Base-by-base conservation (phyloP, 2,888 invertebrate species). In the Diplazon laetatorius region DNA sequence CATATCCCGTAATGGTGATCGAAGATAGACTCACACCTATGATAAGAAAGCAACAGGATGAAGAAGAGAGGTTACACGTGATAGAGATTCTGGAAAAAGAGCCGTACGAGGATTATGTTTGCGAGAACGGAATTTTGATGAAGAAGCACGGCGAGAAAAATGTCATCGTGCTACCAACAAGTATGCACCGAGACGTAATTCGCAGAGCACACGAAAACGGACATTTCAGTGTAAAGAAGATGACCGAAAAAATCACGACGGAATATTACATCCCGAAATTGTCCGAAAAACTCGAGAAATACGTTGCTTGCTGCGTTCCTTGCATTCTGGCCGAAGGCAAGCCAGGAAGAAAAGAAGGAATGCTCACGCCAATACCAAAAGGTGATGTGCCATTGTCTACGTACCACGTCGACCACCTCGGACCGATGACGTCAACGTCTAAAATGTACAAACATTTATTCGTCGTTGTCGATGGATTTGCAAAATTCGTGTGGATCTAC, bases 401-500 rank as follows among this genome's bases (percentile, higher is more conserved):
- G 1, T 80, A 55, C 35, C 78, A 77, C 48, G 9, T 68, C 8
- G 80, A 80, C 42, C 78, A 79, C 42, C 52, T 79, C 2, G 69
- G 74, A 4, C 77, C 69, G 16, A 72, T 80, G 48, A 62, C 52
- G 10, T 5, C 39, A 0, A 75, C 62, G 0, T 30, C 66, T 5
- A 78, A 81, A 30, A 25, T 37, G 10, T 77, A 81, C 39, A 73
- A 77, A n/a, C 42, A 80, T 39, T 12, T 79, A 22, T 39, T 80
- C 1, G 79, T 77, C 0, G 39, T 80, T 10, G 48, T 77, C 5
- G 57, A 70, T 16, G 76, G 60, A 25, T 80, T 78, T 39, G 25
- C 75, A 0, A 80, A 78, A 25, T 80, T 78, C 35, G 46, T 39
- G 0, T 80, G 77, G n/a, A n/a, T n/a, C n/a, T n/a, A n/a, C n/a